Conservation (phyloP, 2,888 invertebrate species). For the Neoaliturus tenellus region DNA sequence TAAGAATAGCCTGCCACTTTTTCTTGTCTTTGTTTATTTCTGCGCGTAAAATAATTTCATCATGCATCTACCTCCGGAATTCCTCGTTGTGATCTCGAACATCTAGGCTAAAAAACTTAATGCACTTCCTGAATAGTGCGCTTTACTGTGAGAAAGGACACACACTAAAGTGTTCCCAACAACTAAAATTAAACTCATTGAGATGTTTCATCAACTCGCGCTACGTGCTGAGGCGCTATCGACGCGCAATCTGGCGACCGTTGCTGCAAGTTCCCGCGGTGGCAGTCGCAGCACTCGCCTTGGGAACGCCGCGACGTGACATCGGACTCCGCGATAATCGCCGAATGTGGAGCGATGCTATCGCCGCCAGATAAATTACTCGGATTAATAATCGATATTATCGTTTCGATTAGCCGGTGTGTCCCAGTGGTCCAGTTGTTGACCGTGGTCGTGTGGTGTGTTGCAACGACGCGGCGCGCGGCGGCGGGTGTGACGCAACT, state of each 20-base stretch:
- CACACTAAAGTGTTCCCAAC: not conserved
- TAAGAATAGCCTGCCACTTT: too few relatives aligned
- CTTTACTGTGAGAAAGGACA: too few relatives aligned
- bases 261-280: not conserved
- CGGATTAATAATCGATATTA: not conserved
- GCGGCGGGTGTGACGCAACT: not conserved
- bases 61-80: too few relatives aligned
- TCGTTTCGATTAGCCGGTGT: not conserved
- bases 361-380: not conserved
- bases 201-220: not conserved
- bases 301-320: not conserved
- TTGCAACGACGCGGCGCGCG: not conserved
- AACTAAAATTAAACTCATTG: not conserved
- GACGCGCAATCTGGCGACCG: not conserved
- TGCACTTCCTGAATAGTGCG: too few relatives aligned
- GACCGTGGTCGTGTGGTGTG: not conserved
- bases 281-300: not conserved
- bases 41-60: too few relatives aligned
- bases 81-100: too few relatives aligned
- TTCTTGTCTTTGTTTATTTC: too few relatives aligned
- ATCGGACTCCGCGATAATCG: not conserved
- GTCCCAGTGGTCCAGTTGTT: not conserved
- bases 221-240: not conserved
- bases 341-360: conserved; percentile 24
- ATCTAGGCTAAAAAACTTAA: too few relatives aligned